Evolutionary conservation across 2,888 invertebrate genomes (phyloP), one percentile per base, ranked within the genome.

Genomic region (Chrysomela aeneicollis): DNA sequence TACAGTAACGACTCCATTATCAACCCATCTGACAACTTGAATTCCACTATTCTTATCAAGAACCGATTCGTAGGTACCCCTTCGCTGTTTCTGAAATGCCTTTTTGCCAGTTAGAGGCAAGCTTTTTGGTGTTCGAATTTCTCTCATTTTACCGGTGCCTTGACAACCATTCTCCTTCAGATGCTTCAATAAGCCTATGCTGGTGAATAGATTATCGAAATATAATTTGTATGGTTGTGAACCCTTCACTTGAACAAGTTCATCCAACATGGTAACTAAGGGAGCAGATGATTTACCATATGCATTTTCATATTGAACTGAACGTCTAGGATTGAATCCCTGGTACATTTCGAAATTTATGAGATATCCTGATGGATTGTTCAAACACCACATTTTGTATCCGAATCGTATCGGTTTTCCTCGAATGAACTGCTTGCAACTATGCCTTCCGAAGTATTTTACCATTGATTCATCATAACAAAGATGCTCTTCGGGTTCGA

Each of bases 301-400:
- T 42, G 10, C 3, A 6, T 42, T 42, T 42, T 42, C 17, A 42
- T 6, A 42, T 42, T 17, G 5, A 3, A 6, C 5, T 6, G 42
- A 42, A 6, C 42, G 42, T 6, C 42, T 3, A 42, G 42, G 42
- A 42, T 42, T 42, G n/a, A n/a, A 49, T 19, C 67, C 67, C 30
- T 67, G 64, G 50, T 64, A 64, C 35, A 67, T 53, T 18, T 64
- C 54, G 46, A 67, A 52, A 52, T 52, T 32, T 9, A 30, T 32
- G 18, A 66, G 15, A 54, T 66, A 63, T 17, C 62, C 62, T 18
- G 17, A 35, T 55, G 49, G 32, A 8, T 53, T 66, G 51, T 66
- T 66, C 18, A 63, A 35, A 9, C 17, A 3, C 17, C 17, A 17
- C 4, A 15, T 42, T 42, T 42, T 42, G 42, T 42, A 42, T 10